Conservation (phyloP, 2,113 vertebrate genomes). For the Solenodon paradoxus region DNA sequence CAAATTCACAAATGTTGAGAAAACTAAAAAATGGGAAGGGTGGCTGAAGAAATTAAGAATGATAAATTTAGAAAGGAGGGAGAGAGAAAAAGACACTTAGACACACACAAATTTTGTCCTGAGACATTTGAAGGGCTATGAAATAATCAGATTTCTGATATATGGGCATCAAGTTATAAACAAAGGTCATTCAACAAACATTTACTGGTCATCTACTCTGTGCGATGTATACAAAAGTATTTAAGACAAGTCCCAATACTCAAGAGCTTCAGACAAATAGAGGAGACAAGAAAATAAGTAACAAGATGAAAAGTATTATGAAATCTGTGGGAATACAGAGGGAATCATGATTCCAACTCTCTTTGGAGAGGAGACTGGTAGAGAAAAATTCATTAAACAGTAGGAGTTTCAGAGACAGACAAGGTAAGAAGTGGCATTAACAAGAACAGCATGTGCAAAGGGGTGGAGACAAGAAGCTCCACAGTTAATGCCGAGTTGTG, state of each 20-base stretch:
- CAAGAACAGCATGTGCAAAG: background rate
- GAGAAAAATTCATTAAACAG: background rate
- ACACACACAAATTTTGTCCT: background rate
- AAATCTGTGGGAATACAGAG: background rate
- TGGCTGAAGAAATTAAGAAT: background rate
- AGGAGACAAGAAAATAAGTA: background rate
- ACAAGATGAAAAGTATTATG: background rate
- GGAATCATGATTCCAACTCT: background rate
- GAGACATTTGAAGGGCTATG: background rate
- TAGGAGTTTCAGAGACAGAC: background rate
- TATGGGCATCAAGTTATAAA: background rate
- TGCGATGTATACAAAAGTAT: background rate
- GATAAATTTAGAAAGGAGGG: background rate
- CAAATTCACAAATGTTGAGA: background rate
- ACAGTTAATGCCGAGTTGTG: background rate
- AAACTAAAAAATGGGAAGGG: constrained; percentile 6
- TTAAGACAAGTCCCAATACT: background rate
- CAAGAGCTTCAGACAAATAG: background rate
- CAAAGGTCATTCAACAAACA: background rate
- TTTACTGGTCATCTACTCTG: background rate
- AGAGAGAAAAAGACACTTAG: background rate
- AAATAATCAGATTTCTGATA: background rate
- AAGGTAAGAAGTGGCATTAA: background rate
- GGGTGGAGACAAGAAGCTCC: background rate
- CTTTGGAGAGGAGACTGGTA: background rate